A percentile compares a stretch with the other conserved stretches of the same genome.
Conservation (phyloP, 2,888 invertebrate species). For the Villa cingulata region DNA sequence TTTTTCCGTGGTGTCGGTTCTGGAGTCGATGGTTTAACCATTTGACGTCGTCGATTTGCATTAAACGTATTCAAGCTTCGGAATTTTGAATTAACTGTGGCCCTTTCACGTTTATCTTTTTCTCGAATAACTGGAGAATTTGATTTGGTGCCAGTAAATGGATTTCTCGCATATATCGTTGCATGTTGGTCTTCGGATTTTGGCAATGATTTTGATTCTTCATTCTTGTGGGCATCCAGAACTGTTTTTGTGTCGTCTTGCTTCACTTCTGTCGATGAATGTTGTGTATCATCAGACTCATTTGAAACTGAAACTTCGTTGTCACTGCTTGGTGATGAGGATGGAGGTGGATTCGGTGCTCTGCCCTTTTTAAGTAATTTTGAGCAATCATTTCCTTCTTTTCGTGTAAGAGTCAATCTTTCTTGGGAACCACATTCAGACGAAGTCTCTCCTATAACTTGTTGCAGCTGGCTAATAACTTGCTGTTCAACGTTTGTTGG, state of each 20-base stretch:
- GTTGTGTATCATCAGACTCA: slow-evolving; percentile 24
- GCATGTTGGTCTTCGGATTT: slow-evolving; percentile 34
- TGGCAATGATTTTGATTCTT: neutral
- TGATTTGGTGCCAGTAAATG: slow-evolving; percentile 41
- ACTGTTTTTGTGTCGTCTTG: neutral
- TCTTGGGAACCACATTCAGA: slow-evolving; percentile 26
- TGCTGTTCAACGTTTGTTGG: slow-evolving; percentile 36
- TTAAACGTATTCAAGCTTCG: slow-evolving; percentile 38
- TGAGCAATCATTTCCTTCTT: slow-evolving; percentile 20
- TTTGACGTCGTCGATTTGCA: slow-evolving; percentile 27
- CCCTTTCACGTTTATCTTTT: slow-evolving; percentile 61
- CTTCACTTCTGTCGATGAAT: neutral
- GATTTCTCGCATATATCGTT: slow-evolving; percentile 47
- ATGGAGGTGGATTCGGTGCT: slow-evolving; percentile 58
- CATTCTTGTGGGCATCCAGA: neutral
- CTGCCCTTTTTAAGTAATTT: slow-evolving; percentile 52
- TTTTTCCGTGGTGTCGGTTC: slow-evolving; percentile 56
- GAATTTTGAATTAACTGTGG: slow-evolving; percentile 48
- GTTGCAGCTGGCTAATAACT: slow-evolving; percentile 41
- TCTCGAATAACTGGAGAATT: slow-evolving; percentile 59
- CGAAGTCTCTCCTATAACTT: slow-evolving; percentile 31
- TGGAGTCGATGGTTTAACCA: slow-evolving; percentile 36
- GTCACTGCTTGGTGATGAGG: neutral
- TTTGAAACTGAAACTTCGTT: slow-evolving; percentile 15
- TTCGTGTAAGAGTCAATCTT: slow-evolving; percentile 36